Base-by-base conservation (phyloP, 1,140 invertebrate species). In the Luehdorfia chinensis region DNA sequence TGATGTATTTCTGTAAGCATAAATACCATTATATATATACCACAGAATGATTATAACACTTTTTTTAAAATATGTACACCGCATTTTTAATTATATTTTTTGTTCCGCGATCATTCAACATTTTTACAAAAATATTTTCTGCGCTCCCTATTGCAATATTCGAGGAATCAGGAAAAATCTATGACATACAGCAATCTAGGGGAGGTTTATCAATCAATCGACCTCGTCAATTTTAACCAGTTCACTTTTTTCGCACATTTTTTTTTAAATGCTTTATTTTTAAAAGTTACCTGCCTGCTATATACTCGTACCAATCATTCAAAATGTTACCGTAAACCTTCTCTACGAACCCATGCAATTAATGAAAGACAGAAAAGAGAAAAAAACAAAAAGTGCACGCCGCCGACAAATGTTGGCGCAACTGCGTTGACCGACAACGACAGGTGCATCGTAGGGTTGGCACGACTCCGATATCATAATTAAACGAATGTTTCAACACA, bases 361-460 rank as follows among this genome's bases (percentile, higher is more conserved):
- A 72, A 59, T 60, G 50, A 49, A 50, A 41, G 48, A 59, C 47
- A 49, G 56, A 61, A 67, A 55, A 68, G 66, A 59, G 59, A 70
- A 65, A 67, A 61, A 71, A 63, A 61, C 47, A 43, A 71, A 61
- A 67, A 75, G 61, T 67, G 66, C 62, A 76, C 54, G 66, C 65
- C 50, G 46, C 53, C 66, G 64, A 72, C 76, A 80, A 77, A 84
- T 79, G 79, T 71, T 66, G 69, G 67, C 68, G 71, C 66, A 63
- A 53, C 52, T 55, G 58, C 65, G 61, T 55, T 69, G 76, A 79
- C 55, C 62, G 75, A 75, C 64, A 46, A 45, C 51, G 66, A 70
- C 79, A 84, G 79, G 76, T 84, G 79, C 73, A 62, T 58, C 32
- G n/a, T 57, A 77, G 76, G 79, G 79, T 34, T 79, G 67, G n/a